A percentile compares a stretch with the other conserved stretches of the same genome.
These are phyloP conservation scores for Lepidurus arcticus DNA, from an alignment of 1,140 invertebrate species.

Conservation along the genomic window DNA sequence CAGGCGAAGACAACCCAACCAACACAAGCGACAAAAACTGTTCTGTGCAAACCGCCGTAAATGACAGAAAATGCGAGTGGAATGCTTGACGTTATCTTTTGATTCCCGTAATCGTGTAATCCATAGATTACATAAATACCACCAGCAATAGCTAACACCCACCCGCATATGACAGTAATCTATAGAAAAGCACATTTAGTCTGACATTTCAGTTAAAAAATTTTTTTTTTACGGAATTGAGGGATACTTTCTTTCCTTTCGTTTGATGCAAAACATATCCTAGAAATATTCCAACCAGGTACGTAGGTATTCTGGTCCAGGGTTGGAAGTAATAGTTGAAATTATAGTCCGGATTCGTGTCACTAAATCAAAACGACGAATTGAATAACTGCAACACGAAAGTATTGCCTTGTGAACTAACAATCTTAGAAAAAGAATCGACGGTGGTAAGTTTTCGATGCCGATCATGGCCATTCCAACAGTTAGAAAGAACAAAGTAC, in stretches of 20 bases:
- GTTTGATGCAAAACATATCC: slow-evolving; percentile 30
- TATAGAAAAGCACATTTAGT: neutral
- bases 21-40: slow-evolving; percentile 45
- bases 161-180: neutral
- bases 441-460: neutral
- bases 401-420: neutral
- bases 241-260: neutral
- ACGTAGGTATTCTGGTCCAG: slow-evolving; percentile 30
- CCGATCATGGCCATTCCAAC: neutral
- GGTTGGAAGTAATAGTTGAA: slow-evolving; percentile 31
- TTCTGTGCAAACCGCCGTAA: slow-evolving; percentile 46
- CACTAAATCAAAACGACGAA: neutral
- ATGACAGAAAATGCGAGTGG: slow-evolving; percentile 48
- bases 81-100: slow-evolving; percentile 49
- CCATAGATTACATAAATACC: neutral
- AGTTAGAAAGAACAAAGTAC: neutral
- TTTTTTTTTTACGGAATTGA: neutral
- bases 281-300: slow-evolving; percentile 31
- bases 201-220: too few relatives aligned
- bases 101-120: neutral
- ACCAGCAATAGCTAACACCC: neutral
- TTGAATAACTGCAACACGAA: neutral
- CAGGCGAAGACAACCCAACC: slow-evolving; percentile 51
- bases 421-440: neutral
- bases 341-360: neutral